Percentiles rank a stretch among this genome's conserved stretches.
These are phyloP conservation scores for Notothenia rossii DNA, from an alignment of 2,113 vertebrate species.

Conservation along the genomic window DNA sequence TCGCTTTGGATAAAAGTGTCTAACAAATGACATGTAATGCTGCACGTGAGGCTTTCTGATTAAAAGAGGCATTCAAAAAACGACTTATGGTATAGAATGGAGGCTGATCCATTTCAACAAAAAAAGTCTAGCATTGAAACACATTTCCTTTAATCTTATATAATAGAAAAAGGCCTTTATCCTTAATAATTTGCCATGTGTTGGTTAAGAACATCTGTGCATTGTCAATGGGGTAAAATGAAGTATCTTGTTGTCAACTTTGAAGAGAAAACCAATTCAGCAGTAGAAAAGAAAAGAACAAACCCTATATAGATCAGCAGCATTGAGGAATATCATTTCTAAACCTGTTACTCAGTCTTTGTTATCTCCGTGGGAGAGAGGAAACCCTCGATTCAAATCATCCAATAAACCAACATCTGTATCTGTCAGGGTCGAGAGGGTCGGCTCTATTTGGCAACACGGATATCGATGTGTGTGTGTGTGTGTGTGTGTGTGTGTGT, in stretches of 20 bases:
- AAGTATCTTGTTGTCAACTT: not conserved
- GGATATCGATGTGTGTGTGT: conserved; percentile 13
- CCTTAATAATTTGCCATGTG: not conserved
- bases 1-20: no score
- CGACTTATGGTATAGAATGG: not conserved
- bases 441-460: conserved; percentile 46
- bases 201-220: not conserved
- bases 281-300: conserved; percentile 6
- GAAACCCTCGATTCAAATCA: conserved; percentile 50
- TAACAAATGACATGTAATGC: not conserved
- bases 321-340: conserved; percentile 23
- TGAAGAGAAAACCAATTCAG: not conserved
- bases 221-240: not conserved
- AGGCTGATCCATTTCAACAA: not conserved
- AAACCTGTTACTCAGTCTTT: conserved; percentile 15
- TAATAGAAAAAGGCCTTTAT: not conserved
- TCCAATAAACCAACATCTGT: conserved; percentile 69
- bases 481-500: not conserved
- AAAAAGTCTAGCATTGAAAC: not conserved
- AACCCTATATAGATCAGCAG: conserved; percentile 13
- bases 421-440: conserved; percentile 46
- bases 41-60: not conserved
- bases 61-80: not conserved
- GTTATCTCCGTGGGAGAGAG: conserved; percentile 32
- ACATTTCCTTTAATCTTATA: no score